Conservation (phyloP, 2,888 invertebrate species). For the Monochamus alternatus region DNA sequence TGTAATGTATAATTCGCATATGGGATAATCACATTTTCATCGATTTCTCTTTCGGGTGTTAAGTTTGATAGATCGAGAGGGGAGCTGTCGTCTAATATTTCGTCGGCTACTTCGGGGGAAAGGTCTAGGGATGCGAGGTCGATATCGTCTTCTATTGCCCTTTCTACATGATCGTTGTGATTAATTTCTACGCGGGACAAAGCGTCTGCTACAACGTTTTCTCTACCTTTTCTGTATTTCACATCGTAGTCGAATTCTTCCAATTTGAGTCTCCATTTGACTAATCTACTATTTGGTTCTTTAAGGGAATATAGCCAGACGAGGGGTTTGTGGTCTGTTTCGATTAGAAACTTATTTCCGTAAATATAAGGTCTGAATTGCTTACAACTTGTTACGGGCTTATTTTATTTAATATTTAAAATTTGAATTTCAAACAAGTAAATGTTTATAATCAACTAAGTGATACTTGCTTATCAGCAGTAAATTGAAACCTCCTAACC, state of each 20-base stretch:
- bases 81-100: background rate
- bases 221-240: background rate
- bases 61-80: background rate
- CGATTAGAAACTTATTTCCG: background rate
- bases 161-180: background rate
- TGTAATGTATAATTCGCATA: background rate
- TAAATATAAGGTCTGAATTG: background rate
- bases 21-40: background rate
- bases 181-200: background rate
- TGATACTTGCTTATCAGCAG: too few species aligned
- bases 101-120: background rate
- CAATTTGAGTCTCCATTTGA: background rate
- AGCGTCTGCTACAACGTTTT: constrained; percentile 3
- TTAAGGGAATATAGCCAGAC: background rate
- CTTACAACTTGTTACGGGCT: too few species aligned
- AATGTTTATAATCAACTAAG: too few species aligned
- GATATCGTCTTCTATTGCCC: background rate
- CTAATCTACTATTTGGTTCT: background rate
- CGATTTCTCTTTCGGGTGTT: background rate
- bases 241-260: background rate
- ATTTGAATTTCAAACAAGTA: too few species aligned
- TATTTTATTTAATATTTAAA: too few species aligned
- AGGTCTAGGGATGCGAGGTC: background rate
- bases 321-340: background rate
- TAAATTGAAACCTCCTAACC: too few species aligned